These are phyloP conservation scores for Paradoxurus hermaphroditus DNA, from an alignment of 2,113 vertebrate species.

Conservation along the genomic window DNA sequence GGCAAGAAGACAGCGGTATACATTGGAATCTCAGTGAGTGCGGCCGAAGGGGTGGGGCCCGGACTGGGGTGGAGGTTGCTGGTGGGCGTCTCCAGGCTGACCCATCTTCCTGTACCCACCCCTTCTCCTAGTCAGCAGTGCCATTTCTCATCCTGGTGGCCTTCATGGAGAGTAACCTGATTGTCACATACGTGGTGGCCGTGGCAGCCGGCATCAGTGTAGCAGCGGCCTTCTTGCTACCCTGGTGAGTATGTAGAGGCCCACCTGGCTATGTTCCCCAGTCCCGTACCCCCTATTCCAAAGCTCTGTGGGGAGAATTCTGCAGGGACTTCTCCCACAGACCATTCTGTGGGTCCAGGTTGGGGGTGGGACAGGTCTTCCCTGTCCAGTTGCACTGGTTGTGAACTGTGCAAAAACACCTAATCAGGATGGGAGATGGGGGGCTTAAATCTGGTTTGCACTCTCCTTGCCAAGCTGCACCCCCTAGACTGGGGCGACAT, in stretches of 20 bases:
- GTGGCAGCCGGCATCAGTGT: conserved; percentile 91
- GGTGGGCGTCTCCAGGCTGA: not conserved
- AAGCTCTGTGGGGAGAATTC: not conserved
- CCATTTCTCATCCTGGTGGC: conserved; percentile 92
- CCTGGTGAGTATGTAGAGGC: conserved; percentile 85
- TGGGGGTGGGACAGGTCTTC: not conserved
- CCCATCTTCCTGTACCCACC: not conserved
- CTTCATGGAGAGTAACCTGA: conserved; percentile 84
- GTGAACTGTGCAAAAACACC: not conserved
- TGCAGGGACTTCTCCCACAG: not conserved
- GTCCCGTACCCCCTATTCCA: not conserved
- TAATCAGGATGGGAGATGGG: not conserved
- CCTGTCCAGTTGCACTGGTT: not conserved
- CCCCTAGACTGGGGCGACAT: not conserved
- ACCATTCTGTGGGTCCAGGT: not conserved
- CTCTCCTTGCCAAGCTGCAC: not conserved
- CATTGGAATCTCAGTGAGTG: conserved; percentile 92
- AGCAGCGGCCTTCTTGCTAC: conserved; percentile 92
- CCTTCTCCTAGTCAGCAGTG: conserved; percentile 86
- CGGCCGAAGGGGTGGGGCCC: not conserved
- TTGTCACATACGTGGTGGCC: conserved; percentile 89
- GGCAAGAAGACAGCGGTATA: conserved; percentile 96
- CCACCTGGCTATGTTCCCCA: not conserved
- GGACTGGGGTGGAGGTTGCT: not conserved
- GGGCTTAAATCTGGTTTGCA: not conserved